Percentiles rank a stretch among this genome's conserved stretches.
Conservation (phyloP, 2,113 vertebrate genomes). For the Reinhardtius hippoglossoides region DNA sequence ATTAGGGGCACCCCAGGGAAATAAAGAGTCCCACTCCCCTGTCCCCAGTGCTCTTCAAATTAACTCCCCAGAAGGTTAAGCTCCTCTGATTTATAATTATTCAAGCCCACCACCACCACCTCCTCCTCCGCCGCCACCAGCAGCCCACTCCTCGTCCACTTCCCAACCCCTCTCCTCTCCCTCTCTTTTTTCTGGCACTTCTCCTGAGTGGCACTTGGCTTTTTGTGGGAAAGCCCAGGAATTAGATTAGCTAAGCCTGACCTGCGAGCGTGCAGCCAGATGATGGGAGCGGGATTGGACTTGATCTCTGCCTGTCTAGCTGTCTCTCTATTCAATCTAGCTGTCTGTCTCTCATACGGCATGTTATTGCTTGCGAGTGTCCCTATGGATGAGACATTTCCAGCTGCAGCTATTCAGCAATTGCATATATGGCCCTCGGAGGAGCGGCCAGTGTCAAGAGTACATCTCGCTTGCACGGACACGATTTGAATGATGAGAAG, state of each 20-base stretch:
- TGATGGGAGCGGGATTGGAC: constrained; percentile 80
- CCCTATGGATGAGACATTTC: constrained; percentile 79
- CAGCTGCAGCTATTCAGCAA: constrained; percentile 65
- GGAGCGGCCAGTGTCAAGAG: constrained; percentile 75
- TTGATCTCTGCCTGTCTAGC: constrained; percentile 84
- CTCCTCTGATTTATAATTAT: constrained; percentile 85
- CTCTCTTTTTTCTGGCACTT: constrained; percentile 70
- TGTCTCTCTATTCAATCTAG: constrained; percentile 85
- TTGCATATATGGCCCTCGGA: constrained; percentile 73
- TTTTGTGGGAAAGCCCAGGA: constrained; percentile 77
- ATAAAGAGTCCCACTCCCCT: constrained; percentile 82
- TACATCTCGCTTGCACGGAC: constrained; percentile 73
- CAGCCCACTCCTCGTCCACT: constrained; percentile 62
- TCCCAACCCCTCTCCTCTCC: constrained; percentile 39
- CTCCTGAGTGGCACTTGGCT: constrained; percentile 83
- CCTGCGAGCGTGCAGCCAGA: constrained; percentile 77
- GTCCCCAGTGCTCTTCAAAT: constrained; percentile 84
- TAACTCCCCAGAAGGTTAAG: constrained; percentile 87
- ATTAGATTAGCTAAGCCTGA: constrained; percentile 86
- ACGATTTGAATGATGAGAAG: constrained; percentile 75
- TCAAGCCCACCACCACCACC: constrained; percentile 66
- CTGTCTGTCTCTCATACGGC: constrained; percentile 79
- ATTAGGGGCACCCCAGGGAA: constrained; percentile 85
- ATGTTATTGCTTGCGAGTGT: constrained; percentile 80
- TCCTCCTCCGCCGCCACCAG: constrained; percentile 29